Conservation (phyloP, 1,140 invertebrate species). For the Spodoptera litura region DNA sequence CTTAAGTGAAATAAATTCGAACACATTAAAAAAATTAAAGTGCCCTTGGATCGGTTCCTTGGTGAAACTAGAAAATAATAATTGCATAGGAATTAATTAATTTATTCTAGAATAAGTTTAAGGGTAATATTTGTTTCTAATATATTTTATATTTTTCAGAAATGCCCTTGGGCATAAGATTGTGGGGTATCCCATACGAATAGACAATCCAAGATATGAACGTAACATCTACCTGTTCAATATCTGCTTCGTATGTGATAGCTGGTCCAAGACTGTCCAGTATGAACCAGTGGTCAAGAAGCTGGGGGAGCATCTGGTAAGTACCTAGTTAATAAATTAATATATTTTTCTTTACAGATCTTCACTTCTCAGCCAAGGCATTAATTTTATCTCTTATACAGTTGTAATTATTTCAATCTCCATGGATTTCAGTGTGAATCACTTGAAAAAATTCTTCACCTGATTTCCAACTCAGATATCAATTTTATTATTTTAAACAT, state of each 20-base stretch:
- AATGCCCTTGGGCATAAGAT: slow-evolving; percentile 95
- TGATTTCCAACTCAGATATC: no score
- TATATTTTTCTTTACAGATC: background rate
- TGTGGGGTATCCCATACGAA: slow-evolving; percentile 96
- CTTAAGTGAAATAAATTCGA: no score
- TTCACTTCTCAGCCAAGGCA: no score
- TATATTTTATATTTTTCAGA: slow-evolving; percentile 81
- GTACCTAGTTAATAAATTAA: slow-evolving; percentile 45
- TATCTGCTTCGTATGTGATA: slow-evolving; percentile 97
- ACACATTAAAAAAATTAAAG: no score
- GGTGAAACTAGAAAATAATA: background rate
- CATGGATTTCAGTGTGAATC: no score
- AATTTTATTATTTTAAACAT: no score
- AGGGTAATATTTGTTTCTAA: slow-evolving; percentile 10
- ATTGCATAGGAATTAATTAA: background rate
- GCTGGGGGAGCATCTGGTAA: slow-evolving; percentile 95
- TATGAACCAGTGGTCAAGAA: slow-evolving; percentile 98
- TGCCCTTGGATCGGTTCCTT: background rate
- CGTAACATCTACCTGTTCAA: slow-evolving; percentile 98
- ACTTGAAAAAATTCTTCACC: no score
- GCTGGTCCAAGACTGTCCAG: slow-evolving; percentile 94
- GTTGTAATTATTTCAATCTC: no score
- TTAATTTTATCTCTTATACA: no score
- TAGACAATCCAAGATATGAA: slow-evolving; percentile 96
- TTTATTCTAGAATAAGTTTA: background rate